A percentile compares a stretch with the other conserved stretches of the same genome.
Evolutionary conservation across 2,113 vertebrate species (phyloP).

Genomic region (Xyrauchen texanus): DNA sequence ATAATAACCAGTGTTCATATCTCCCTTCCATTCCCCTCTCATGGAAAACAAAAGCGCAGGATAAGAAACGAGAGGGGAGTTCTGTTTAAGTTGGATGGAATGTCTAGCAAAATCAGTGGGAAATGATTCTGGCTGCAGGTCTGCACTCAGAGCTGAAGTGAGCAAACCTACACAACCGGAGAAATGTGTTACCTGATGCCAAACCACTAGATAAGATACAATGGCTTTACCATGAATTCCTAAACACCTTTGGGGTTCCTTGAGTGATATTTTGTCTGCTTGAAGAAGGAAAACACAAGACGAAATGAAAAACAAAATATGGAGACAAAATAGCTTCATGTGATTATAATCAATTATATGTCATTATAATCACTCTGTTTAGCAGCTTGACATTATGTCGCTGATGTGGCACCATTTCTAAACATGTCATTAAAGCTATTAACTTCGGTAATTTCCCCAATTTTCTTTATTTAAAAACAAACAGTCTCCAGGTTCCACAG

Average conservation of each 20-base stretch:
- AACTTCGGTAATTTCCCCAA: constrained; percentile 59
- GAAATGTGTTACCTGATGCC: constrained; percentile 7
- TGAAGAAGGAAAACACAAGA: no score
- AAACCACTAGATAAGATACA: constrained; percentile 41
- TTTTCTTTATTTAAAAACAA: constrained; percentile 67
- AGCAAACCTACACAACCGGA: neutral
- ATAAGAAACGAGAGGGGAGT: constrained; percentile 38
- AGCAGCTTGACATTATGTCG: constrained; percentile 40
- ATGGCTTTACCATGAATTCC: constrained; percentile 15
- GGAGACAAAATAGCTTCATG: constrained; percentile 11
- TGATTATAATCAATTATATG: constrained; percentile 36
- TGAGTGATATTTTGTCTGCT: no score
- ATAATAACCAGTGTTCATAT: neutral
- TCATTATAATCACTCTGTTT: constrained; percentile 34
- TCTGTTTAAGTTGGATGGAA: constrained; percentile 40
- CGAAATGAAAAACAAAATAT: no score
- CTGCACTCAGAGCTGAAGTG: neutral
- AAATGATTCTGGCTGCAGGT: constrained; percentile 42
- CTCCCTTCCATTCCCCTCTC: constrained; percentile 18
- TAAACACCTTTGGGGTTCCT: no score
- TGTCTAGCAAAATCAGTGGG: constrained; percentile 32
- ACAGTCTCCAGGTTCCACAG: constrained; percentile 58
- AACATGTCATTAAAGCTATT: constrained; percentile 60
- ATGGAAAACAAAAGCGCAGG: constrained; percentile 40
- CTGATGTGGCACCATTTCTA: constrained; percentile 45